A percentile compares a stretch with the other conserved stretches of the same genome.
These are phyloP conservation scores for Pluvialis apricaria DNA, from an alignment of 2,113 vertebrate genomes.

Conservation along the genomic window DNA sequence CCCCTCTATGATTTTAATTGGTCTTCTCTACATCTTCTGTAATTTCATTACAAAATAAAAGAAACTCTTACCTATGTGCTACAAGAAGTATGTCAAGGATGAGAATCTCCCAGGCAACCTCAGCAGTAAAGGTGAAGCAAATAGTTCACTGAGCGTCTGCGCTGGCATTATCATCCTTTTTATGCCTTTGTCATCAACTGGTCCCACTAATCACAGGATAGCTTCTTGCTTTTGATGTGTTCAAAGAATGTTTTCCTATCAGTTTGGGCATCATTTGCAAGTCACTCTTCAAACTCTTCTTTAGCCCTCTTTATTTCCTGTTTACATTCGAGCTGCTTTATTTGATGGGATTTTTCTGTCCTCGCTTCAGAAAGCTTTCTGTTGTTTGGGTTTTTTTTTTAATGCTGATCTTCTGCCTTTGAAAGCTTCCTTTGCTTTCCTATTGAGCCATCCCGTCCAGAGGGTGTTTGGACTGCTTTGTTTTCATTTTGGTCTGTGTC, in stretches of 20 bases:
- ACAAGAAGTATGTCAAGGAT: neutral
- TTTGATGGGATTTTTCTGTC: neutral
- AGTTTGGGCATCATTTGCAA: neutral
- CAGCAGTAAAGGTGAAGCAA: neutral
- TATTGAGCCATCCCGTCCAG: neutral
- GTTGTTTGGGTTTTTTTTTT: neutral
- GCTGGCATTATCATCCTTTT: neutral
- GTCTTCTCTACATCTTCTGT: neutral
- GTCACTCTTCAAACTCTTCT: neutral
- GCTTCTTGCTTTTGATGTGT: conserved; percentile 9
- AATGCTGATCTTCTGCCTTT: neutral
- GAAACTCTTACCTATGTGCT: neutral
- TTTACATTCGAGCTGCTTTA: neutral
- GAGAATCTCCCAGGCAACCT: neutral
- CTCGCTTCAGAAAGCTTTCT: neutral
- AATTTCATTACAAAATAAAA: neutral
- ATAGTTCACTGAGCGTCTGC: neutral
- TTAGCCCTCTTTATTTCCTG: neutral
- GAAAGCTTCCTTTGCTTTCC: neutral
- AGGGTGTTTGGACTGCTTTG: neutral
- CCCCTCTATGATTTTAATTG: neutral
- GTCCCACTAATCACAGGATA: neutral
- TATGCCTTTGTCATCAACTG: conserved; percentile 1
- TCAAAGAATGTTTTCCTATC: conserved; percentile 2
- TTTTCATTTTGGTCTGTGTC: neutral